These are phyloP conservation scores for Idaea straminata DNA, from an alignment of 2,888 invertebrate species.

Conservation along the genomic window DNA sequence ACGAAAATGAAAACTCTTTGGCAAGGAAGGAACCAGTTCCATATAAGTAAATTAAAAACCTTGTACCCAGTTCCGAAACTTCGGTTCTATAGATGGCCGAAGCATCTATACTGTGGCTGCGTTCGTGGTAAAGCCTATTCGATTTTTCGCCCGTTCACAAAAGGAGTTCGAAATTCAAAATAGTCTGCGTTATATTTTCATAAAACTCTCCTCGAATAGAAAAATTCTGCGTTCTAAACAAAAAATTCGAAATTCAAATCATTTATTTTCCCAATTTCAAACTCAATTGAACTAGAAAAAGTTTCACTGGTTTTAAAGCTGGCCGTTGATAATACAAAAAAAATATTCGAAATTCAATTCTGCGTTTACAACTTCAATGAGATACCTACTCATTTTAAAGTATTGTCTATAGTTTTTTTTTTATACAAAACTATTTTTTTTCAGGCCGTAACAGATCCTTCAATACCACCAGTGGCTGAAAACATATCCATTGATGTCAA, in stretches of 20 bases:
- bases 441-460: conserved; percentile 86
- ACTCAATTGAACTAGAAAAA: background rate
- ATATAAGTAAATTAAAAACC: no score
- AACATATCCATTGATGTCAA: conserved; percentile 85
- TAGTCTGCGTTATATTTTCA: no score
- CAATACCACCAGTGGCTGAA: conserved; percentile 83
- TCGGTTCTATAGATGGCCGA: no score
- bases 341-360: no score
- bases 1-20: no score
- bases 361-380: no score
- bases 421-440: conserved; percentile 77
- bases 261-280: background rate
- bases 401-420: background rate
- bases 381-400: no score
- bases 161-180: no score
- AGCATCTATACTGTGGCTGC: background rate
- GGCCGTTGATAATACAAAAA: background rate
- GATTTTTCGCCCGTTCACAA: no score
- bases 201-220: no score
- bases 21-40: no score
- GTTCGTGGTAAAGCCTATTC: background rate
- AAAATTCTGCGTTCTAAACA: background rate
- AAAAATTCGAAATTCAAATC: background rate
- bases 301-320: background rate
- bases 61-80: no score